Percentiles rank a stretch among this genome's conserved stretches.
These are phyloP conservation scores for Epinephelus fuscoguttatus DNA, from an alignment of 2,113 vertebrate species.

Conservation along the genomic window DNA sequence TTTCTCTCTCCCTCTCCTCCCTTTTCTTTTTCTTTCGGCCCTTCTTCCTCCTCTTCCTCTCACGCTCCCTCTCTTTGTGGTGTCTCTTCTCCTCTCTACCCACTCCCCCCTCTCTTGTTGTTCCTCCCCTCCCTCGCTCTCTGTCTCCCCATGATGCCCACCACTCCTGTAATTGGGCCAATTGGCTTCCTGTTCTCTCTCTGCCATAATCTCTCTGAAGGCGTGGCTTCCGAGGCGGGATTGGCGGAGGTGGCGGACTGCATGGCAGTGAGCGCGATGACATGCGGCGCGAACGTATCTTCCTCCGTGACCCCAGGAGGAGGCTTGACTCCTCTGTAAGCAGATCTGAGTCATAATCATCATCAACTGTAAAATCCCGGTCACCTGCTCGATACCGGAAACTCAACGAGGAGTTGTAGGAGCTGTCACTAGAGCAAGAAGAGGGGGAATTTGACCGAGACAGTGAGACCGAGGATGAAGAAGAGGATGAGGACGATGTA, in stretches of 20 bases:
- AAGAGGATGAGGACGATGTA: constrained; percentile 80
- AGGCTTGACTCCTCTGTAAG: constrained; percentile 86
- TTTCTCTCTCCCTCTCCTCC: constrained; percentile 81
- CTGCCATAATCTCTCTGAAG: constrained; percentile 72
- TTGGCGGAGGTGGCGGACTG: constrained; percentile 85
- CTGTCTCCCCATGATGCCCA: constrained; percentile 86
- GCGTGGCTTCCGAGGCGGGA: constrained; percentile 85
- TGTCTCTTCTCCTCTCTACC: constrained; percentile 79
- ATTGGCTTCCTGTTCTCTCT: constrained; percentile 79
- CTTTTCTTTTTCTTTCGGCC: constrained; percentile 85
- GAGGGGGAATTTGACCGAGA: constrained; percentile 84
- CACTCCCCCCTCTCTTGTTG: constrained; percentile 23
- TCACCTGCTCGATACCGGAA: constrained; percentile 81
- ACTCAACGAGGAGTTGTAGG: constrained; percentile 84
- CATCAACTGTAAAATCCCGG: constrained; percentile 68
- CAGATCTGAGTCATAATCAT: constrained; percentile 82
- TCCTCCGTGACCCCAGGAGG: constrained; percentile 80
- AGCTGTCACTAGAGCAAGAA: constrained; percentile 77
- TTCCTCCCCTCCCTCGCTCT: constrained; percentile 65
- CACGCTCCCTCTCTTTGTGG: constrained; percentile 83
- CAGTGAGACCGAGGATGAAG: constrained; percentile 81
- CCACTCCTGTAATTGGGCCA: constrained; percentile 86
- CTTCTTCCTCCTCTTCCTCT: constrained; percentile 84
- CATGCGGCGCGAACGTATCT: constrained; percentile 79
- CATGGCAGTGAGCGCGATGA: constrained; percentile 84